Evolutionary conservation across 2,888 invertebrate genomes (phyloP).

Genomic region (Drosophila mulleri): DNA sequence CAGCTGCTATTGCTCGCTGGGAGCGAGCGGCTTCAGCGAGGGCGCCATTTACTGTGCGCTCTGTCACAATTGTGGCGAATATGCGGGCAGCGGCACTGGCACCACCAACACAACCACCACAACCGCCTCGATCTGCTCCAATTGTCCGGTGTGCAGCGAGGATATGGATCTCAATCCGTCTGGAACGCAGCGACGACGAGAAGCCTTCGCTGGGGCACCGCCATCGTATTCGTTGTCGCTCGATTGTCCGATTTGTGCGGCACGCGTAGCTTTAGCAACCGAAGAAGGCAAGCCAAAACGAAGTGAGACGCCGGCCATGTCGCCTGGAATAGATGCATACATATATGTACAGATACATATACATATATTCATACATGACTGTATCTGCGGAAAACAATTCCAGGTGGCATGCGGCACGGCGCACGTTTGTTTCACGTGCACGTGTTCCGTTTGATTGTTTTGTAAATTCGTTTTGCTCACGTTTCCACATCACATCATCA

Average conservation of each 20-base stretch:
- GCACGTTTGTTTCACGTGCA: conserved; percentile 62
- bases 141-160: conserved; percentile 79
- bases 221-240: conserved; percentile 66
- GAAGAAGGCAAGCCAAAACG: conserved; percentile 83
- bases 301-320: conserved; percentile 58
- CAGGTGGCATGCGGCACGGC: conserved; percentile 48
- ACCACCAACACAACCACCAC: conserved; percentile 77
- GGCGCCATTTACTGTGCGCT: conserved; percentile 80
- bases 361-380: not conserved
- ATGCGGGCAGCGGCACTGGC: conserved; percentile 57
- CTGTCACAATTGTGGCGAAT: conserved; percentile 78
- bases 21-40: conserved; percentile 80
- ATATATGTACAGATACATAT: not conserved
- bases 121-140: conserved; percentile 65
- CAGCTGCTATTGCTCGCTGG: conserved; percentile 78
- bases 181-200: conserved; percentile 32
- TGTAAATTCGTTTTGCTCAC: conserved; percentile 79
- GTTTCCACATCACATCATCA: conserved; percentile 16
- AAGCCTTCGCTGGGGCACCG: conserved; percentile 46
- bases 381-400: not conserved
- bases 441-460: conserved; percentile 77
- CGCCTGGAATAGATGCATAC: conserved; percentile 22
- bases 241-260: conserved; percentile 80
- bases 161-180: conserved; percentile 28
- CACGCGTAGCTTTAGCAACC: conserved; percentile 55